A percentile compares a stretch with the other conserved stretches of the same genome.
Evolutionary conservation across 2,888 invertebrate genomes (phyloP).

Genomic region (Cetonia aurata): DNA sequence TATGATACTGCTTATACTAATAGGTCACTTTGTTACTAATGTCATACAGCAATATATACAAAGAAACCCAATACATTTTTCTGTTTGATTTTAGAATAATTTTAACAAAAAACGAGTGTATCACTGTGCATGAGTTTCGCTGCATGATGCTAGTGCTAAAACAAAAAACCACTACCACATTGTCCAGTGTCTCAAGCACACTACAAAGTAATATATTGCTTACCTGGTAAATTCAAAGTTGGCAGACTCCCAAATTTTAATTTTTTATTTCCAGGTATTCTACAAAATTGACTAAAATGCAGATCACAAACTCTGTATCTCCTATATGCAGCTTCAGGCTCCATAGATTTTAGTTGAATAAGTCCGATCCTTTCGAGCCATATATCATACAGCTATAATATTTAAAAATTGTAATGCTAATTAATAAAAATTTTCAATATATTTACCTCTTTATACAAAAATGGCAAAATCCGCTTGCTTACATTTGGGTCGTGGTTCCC

Average conservation of each 20-base stretch:
- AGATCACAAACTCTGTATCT: neutral
- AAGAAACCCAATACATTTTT: too few species aligned
- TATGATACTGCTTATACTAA: too few species aligned
- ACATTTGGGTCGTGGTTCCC: neutral
- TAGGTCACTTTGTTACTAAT: too few species aligned
- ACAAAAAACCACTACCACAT: too few species aligned
- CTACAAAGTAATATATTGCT: neutral
- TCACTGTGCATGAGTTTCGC: too few species aligned
- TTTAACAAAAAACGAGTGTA: too few species aligned
- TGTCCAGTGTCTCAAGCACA: neutral
- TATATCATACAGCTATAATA: neutral
- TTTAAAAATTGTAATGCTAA: neutral
- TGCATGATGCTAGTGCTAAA: too few species aligned
- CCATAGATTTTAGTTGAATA: neutral
- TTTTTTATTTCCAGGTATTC: slow-evolving; percentile 1
- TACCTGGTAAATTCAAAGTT: too few species aligned
- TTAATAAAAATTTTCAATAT: neutral
- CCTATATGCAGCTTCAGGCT: neutral
- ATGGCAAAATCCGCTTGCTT: neutral
- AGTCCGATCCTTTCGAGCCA: neutral
- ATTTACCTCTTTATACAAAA: slow-evolving; percentile 3
- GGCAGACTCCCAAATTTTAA: slow-evolving; percentile 2
- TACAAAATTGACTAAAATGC: slow-evolving; percentile 1
- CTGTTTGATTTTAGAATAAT: too few species aligned
- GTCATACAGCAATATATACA: too few species aligned